A percentile compares a stretch with the other conserved stretches of the same genome.
These are phyloP conservation scores for Limonius californicus DNA, from an alignment of 1,140 invertebrate genomes.

Conservation along the genomic window DNA sequence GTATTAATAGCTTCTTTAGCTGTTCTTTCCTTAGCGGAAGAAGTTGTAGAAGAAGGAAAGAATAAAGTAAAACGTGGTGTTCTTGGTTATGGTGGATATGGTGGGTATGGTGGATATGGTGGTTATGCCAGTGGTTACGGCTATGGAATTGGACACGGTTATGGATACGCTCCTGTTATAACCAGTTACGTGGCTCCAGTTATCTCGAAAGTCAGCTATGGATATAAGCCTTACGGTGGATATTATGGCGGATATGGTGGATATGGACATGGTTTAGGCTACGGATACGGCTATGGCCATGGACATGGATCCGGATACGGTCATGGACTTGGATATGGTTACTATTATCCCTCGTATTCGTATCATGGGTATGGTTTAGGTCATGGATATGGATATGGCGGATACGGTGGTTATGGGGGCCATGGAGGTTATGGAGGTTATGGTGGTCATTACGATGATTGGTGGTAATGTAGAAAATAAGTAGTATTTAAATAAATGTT, in stretches of 20 bases:
- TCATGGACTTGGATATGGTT: slow-evolving; percentile 20
- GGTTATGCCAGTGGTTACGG: slow-evolving; percentile 4
- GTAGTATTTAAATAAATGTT: no score
- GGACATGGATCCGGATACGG: slow-evolving; percentile 19
- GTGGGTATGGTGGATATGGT: no score
- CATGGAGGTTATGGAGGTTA: slow-evolving; percentile 28
- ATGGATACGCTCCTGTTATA: neutral
- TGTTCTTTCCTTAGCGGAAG: neutral
- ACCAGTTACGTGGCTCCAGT: neutral
- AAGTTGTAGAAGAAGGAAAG: neutral
- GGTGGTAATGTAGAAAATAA: slow-evolving; percentile 18
- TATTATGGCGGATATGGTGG: slow-evolving; percentile 9
- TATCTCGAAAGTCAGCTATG: slow-evolving; percentile 13
- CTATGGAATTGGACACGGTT: neutral
- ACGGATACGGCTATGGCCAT: slow-evolving; percentile 27
- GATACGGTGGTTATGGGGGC: slow-evolving; percentile 22
- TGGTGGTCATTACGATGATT: slow-evolving; percentile 17
- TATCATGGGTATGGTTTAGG: slow-evolving; percentile 6
- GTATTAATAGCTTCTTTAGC: no score
- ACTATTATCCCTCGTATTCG: neutral
- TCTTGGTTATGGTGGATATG: slow-evolving; percentile 13
- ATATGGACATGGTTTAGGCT: slow-evolving; percentile 22
- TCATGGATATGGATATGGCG: slow-evolving; percentile 21
- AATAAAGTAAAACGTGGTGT: neutral
- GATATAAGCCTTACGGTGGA: slow-evolving; percentile 8